Evolutionary conservation across 2,113 vertebrate genomes (phyloP), one percentile per base, ranked within the genome.

Genomic region (Leiothrix lutea): DNA sequence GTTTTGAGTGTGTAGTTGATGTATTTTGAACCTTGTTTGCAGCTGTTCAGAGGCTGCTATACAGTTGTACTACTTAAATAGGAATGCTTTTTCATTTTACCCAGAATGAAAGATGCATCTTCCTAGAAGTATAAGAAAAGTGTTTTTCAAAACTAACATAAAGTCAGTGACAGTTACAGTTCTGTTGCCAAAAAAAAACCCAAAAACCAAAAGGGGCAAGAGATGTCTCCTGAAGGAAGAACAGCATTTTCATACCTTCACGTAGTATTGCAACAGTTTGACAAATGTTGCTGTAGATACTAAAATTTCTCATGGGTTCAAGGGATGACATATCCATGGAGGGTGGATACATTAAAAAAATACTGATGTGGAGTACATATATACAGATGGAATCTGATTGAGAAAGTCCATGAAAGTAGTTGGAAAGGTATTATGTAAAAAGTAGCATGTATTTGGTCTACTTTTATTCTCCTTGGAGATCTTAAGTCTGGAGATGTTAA

Each of bases 181-280:
- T 88, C 23, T 14, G 5, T 53, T 44, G 19, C 28, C 66, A 60
- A 70, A 72, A 38, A 57, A 58, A 3, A 7, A 0, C 7, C 16
- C 38, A 5, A 58, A 72, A 85, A 25, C 24, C 0, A 0, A 5
- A 31, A 16, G 1, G 6, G 18, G 3, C 40, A 31, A 33, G 44
- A 58, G 44, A 19, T 58, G 28, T 65, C 50, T 82, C 19, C 70
- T 58, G 13, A 80, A 53, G 33, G 33, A 66, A 51, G 31, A 73
- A 48, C 6, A 42, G 14, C 8, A 4, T 13, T 58, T 86, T 82
- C 38, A 25, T 83, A 26, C 57, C 9, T 60, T 84, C 4, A 1
- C n/a, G 31, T 31, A 47, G 9, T 74, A 9, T 48, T 69, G 13
- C 15, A 87, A 36, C 16, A 57, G 35, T 71, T 81, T 79, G 33